These are phyloP conservation scores for Lamprologus tigripictilis DNA, from an alignment of 2,113 vertebrate genomes.

Conservation along the genomic window DNA sequence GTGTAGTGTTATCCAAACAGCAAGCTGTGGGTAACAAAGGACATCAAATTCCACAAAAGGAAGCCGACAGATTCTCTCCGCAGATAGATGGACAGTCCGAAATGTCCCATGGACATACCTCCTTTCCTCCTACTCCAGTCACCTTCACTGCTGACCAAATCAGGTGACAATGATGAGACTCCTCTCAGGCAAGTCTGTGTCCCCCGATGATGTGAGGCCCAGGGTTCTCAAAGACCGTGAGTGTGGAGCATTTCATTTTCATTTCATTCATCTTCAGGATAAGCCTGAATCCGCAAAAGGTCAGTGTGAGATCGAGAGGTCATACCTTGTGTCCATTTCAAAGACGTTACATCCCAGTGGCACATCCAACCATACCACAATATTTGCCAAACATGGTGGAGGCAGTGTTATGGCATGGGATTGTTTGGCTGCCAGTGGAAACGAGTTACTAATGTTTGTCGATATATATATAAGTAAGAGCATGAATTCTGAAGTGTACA, in stretches of 20 bases:
- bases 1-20: not conserved
- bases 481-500: not conserved
- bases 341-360: not conserved
- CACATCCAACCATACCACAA: not conserved
- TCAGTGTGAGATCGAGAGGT: not conserved
- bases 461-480: not conserved
- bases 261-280: not conserved
- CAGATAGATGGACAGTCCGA: not conserved
- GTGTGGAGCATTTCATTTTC: not conserved
- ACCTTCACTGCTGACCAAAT: not conserved
- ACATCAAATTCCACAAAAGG: not conserved
- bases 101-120: not conserved
- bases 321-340: not conserved
- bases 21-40: not conserved
- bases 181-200: not conserved
- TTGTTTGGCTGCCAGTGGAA: not conserved
- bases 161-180: not conserved
- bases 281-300: not conserved
- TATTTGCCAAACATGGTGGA: not conserved
- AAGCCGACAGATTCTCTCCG: rapidly evolving
- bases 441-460: not conserved
- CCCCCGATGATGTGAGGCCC: not conserved
- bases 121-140: not conserved
- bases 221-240: not conserved
- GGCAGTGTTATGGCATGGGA: not conserved